Base-by-base conservation (phyloP, 2,113 vertebrate species). In the Ciconia boyciana region DNA sequence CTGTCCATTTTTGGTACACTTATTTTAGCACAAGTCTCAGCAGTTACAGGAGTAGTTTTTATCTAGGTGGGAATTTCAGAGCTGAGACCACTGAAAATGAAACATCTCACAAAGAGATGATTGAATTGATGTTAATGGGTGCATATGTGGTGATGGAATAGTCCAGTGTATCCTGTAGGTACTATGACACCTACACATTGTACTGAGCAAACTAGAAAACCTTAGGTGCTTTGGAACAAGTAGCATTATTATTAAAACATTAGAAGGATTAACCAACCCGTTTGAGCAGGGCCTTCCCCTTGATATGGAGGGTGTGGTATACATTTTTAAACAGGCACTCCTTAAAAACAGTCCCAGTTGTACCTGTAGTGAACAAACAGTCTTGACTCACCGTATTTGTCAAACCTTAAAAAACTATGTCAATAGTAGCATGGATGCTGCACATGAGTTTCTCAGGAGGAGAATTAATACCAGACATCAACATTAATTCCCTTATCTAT, bases 301-400 rank as follows among this genome's bases (percentile, higher is more conserved):
- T 93, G 90, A 91, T 94, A 96, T 13, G 39, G 39, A 95, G 57
- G 97, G 82, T 89, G 90, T 93, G 94, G 74, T 84, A 65, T 58
- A n/a, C 24, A 4, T 96, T 68, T 96, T 97, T 97, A 92, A 97
- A 92, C 62, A 96, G 92, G 69, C 96, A 96, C 97, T 91, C 97
- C 97, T 94, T 96, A 64, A 95, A 93, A 93, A 62, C 64, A 87
- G 21, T 76, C 52, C n/a, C 54, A 64, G 57, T 94, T 77, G 51
- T 96, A 71, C 91, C 76, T 69, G 25, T 70, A 81, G 31, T 91
- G 94, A 96, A 77, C 92, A 96, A 97, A 96, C 76, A 97, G 44
- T 13, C 84, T 94, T 97, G 90, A 97, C 84, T 97, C 94, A 98
- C 74, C 28, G 1, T 48, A 62, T 91, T 93, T 86, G 78, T 83